Conservation (phyloP, 2,797 vertebrate species). For the Novumbra hubbsi region DNA sequence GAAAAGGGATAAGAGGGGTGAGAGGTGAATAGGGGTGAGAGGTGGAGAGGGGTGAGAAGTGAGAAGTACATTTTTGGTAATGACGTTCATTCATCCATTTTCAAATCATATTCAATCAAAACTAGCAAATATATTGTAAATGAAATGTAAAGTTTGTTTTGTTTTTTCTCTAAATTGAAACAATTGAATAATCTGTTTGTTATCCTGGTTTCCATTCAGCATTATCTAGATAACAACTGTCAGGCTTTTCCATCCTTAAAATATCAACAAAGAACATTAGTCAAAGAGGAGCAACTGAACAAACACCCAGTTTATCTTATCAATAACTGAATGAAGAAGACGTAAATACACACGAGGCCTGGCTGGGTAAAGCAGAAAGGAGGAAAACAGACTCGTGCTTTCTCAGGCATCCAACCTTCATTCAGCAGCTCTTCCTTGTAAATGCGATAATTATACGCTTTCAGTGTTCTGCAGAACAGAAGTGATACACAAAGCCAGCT, state of each 20-base stretch:
- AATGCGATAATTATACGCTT: constrained; percentile 82
- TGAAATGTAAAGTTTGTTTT: too few species aligned
- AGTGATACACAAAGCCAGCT: constrained; percentile 66
- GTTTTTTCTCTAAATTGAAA: too few species aligned
- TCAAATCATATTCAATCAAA: background rate
- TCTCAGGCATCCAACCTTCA: constrained; percentile 50
- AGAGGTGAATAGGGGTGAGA: background rate
- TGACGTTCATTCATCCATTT: background rate
- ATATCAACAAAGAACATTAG: background rate
- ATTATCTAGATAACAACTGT: too few species aligned
- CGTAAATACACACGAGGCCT: constrained; percentile 21
- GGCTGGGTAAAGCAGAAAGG: constrained; percentile 38
- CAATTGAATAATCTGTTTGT: too few species aligned
- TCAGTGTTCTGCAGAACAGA: constrained; percentile 62
- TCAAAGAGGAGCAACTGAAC: background rate
- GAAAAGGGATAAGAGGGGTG: too few species aligned
- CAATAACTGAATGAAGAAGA: background rate
- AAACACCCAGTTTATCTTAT: background rate
- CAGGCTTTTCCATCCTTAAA: background rate
- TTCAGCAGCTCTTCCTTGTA: constrained; percentile 74
- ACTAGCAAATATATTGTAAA: background rate
- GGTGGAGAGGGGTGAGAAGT: constrained; percentile 11
- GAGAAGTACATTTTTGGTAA: background rate
- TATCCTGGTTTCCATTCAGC: too few species aligned
- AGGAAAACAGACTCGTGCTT: constrained; percentile 47